Evolutionary conservation across 2,113 vertebrate genomes (phyloP).

Genomic region (Phaethon lepturus): DNA sequence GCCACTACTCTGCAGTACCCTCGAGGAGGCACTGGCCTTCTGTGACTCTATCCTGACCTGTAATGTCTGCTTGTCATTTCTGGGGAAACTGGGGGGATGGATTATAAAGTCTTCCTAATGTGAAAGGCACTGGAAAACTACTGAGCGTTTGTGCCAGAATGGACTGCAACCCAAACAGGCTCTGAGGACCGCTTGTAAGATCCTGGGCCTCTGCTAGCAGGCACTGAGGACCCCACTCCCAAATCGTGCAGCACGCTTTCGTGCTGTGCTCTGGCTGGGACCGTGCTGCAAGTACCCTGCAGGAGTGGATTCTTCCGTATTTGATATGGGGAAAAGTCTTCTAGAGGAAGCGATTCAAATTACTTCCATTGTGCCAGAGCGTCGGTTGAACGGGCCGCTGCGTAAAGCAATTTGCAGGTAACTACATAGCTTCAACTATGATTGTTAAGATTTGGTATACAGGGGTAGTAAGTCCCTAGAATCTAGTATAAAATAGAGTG

Average conservation of each 20-base stretch:
- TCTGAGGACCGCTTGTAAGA: background rate
- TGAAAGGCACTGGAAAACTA: background rate
- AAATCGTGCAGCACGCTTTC: background rate
- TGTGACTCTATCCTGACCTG: background rate
- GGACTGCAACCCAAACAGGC: background rate
- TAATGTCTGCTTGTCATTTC: background rate
- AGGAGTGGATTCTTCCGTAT: accelerated
- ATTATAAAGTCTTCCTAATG: background rate
- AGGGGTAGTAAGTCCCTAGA: background rate
- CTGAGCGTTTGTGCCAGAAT: background rate
- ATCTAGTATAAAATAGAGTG: background rate
- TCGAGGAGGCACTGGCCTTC: background rate
- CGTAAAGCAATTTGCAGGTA: background rate
- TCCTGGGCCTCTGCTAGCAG: background rate
- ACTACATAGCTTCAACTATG: background rate
- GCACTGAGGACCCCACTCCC: background rate
- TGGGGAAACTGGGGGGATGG: background rate
- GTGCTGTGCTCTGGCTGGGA: background rate
- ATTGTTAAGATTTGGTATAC: background rate
- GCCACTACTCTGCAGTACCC: no score
- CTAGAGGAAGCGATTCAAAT: background rate
- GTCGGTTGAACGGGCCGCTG: background rate
- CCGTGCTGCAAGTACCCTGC: background rate
- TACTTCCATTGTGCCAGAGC: background rate
- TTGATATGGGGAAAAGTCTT: background rate